Evolutionary conservation across 2,113 vertebrate genomes (phyloP), one percentile per base, ranked within the genome.

Genomic region (Rattus rattus): DNA sequence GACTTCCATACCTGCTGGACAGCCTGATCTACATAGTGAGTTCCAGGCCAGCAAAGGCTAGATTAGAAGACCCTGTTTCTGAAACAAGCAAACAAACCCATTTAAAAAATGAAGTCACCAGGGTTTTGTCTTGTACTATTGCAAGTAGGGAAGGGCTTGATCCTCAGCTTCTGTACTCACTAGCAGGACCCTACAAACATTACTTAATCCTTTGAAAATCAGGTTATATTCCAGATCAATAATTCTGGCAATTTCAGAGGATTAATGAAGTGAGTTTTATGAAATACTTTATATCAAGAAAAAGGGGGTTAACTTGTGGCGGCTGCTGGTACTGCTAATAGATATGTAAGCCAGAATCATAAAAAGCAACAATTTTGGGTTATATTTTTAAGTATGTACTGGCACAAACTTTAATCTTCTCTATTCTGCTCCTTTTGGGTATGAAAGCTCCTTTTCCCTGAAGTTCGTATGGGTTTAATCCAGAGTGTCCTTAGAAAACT

Each of bases 311-410:
- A 86, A 54, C 84, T 77, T 92, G 22, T 49, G 84, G 22, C 11
- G 84, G 22, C 11, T 79, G 28, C 17, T 65, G 8, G 17, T 96
- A 36, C 6, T 76, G 67, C 56, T 92, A 93, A 76, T n/a, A 65
- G 22, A 92, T 79, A 77, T 75, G 1, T 63, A 85, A 73, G 84
- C 13, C 91, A 95, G n/a, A 54, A 87, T n/a, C n/a, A 92, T 73
- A 56, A 63, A 84, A 72, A 83, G 56, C 1, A 36, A 22, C 0
- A 63, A 77, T 49, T 67, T 76, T n/a, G 94, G 39, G 28, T 90
- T 72, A 65, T 20, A 81, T 54, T 83, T 72, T 93, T 73, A 30
- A 72, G 43, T 61, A 28, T 69, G 20, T 43, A 91, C 22, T 81
- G 81, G 24, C 5, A 26, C 2, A 56, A 83, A n/a, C 49, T 2